Percentiles rank a stretch among this genome's conserved stretches.
phyloP scores from a whole-genome alignment of 2,888 invertebrate genomes.

The Oxytorus armatus region DNA sequence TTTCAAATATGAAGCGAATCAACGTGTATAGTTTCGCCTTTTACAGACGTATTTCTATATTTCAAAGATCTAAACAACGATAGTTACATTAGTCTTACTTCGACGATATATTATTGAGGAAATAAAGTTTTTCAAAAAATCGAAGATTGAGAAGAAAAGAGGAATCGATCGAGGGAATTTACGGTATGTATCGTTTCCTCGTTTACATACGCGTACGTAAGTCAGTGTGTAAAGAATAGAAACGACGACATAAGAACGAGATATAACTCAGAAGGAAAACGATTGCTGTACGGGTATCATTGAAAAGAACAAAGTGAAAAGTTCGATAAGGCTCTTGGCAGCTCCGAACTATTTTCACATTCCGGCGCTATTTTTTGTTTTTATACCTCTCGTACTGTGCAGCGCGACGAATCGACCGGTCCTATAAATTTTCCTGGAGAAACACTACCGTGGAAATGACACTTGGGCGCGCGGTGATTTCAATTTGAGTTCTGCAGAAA shows the following conservation, averaged over 20 bases:
- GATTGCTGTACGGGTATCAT: conserved; percentile 57
- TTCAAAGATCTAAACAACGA: background rate
- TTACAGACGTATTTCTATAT: too few species aligned
- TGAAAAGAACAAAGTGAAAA: conserved; percentile 47
- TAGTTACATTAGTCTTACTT: too few species aligned
- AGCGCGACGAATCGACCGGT: background rate
- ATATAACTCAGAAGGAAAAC: conserved; percentile 45
- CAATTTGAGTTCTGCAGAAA: conserved; percentile 68
- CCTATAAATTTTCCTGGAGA: conserved; percentile 34
- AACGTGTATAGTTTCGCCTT: background rate
- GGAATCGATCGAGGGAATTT: background rate
- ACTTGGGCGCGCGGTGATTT: conserved; percentile 57
- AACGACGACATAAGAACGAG: conserved; percentile 3
- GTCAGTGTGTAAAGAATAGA: conserved; percentile 11
- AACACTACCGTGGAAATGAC: conserved; percentile 28
- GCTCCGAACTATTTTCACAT: background rate
- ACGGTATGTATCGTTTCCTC: conserved; percentile 8
- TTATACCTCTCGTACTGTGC: conserved; percentile 6
- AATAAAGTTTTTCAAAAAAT: background rate
- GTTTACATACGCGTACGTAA: background rate
- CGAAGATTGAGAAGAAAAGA: background rate
- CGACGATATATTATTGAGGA: background rate
- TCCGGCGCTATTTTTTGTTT: background rate
- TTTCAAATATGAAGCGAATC: too few species aligned
- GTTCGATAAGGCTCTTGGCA: conserved; percentile 38